Evolutionary conservation across 1,140 invertebrate genomes (phyloP).

Genomic region (Phortica variegata): DNA sequence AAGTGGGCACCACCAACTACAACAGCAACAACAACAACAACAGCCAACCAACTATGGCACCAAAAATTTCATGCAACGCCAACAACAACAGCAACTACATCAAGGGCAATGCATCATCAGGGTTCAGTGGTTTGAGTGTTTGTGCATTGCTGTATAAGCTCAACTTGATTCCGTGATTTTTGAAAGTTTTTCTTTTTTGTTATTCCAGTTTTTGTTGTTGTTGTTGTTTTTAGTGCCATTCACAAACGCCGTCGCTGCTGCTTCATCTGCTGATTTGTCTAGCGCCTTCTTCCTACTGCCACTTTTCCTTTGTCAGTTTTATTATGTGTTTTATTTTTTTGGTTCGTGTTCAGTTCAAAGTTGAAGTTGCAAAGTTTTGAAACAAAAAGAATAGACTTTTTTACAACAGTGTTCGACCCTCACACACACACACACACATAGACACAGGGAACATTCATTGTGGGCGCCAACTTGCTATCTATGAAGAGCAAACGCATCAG

Average conservation of each 20-base stretch:
- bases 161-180: conserved; percentile 52
- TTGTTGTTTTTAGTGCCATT: conserved; percentile 42
- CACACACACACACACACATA: conserved; percentile 48
- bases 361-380: conserved; percentile 37
- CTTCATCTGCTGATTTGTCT: too few species aligned
- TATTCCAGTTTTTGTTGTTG: conserved; percentile 23
- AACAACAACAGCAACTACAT: too few species aligned
- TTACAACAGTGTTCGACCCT: too few species aligned
- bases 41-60: conserved; percentile 7
- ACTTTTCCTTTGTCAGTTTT: too few species aligned
- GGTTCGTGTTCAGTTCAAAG: conserved; percentile 39
- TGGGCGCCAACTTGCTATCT: too few species aligned
- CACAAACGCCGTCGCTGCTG: too few species aligned
- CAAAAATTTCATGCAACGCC: conserved; percentile 47
- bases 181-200: conserved; percentile 28
- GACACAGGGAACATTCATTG: too few species aligned
- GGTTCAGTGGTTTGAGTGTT: conserved; percentile 12
- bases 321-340: conserved; percentile 31
- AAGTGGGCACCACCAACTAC: neutral
- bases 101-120: neutral
- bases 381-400: conserved; percentile 40
- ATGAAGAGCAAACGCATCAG: too few species aligned
- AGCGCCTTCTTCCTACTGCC: too few species aligned
- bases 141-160: conserved; percentile 13
- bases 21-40: neutral